These are phyloP conservation scores for Phoeniculus purpureus DNA, from an alignment of 2,797 vertebrate genomes.

Conservation along the genomic window DNA sequence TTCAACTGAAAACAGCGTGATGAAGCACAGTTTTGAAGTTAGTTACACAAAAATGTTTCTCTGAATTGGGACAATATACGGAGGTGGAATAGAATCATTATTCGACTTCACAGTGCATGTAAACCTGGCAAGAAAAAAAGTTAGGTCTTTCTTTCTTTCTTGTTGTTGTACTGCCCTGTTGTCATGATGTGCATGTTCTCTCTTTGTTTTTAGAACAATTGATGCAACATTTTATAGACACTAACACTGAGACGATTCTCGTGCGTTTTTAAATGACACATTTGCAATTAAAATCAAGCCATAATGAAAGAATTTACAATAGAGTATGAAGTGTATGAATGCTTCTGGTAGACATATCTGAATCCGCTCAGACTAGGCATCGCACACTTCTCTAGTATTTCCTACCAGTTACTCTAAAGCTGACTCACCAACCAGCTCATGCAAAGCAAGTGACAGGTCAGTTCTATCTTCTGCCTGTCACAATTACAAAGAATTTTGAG, in stretches of 20 bases:
- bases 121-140: neutral
- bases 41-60: neutral
- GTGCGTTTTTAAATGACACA: neutral
- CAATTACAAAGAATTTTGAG: neutral
- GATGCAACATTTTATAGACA: neutral
- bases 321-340: neutral
- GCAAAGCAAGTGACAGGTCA: neutral
- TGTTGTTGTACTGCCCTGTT: neutral
- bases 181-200: neutral
- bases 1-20: neutral
- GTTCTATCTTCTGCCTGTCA: neutral
- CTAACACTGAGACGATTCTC: neutral
- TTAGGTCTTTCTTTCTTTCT: neutral
- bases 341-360: neutral
- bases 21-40: neutral
- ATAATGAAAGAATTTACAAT: neutral
- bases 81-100: neutral
- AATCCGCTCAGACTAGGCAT: neutral
- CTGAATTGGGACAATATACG: neutral
- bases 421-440: neutral
- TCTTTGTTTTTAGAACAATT: neutral
- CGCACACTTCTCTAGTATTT: neutral
- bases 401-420: neutral
- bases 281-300: slow-evolving; percentile 3
- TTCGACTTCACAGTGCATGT: neutral